These are phyloP conservation scores for Cuculus canorus DNA, from an alignment of 2,797 vertebrate species.

Conservation along the genomic window DNA sequence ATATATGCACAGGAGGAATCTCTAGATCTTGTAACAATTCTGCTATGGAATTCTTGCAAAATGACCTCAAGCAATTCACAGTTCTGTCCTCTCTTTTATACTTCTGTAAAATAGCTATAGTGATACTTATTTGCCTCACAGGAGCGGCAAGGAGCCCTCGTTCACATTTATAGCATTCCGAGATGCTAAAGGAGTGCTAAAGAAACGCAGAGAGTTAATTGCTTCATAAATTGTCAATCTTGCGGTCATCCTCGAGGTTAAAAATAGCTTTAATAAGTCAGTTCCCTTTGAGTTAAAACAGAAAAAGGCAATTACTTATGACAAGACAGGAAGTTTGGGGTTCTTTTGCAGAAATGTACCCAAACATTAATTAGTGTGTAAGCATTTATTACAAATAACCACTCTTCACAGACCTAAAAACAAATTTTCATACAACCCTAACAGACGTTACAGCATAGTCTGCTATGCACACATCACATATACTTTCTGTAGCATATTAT, in stretches of 20 bases:
- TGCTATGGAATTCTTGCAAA: background rate
- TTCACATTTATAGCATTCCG: background rate
- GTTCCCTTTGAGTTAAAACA: conserved; percentile 10
- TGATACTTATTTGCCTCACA: background rate
- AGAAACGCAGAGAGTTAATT: conserved; percentile 37
- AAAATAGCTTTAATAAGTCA: conserved; percentile 18
- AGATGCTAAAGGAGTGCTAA: background rate
- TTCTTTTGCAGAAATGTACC: background rate
- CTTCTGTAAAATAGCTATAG: background rate
- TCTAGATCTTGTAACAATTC: background rate
- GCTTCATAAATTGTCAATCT: conserved; percentile 36
- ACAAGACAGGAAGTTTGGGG: background rate
- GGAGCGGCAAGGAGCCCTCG: background rate
- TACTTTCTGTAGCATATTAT: background rate
- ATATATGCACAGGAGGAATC: background rate
- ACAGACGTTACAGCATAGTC: background rate
- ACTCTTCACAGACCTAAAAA: background rate
- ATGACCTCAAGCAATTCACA: background rate
- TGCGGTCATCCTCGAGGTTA: background rate
- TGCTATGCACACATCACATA: background rate
- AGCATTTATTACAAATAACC: conserved; percentile 18
- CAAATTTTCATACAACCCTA: background rate
- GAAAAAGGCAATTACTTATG: conserved; percentile 28
- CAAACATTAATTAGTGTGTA: conserved; percentile 8
- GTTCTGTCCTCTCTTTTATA: background rate